Base-by-base conservation (phyloP, 2,888 invertebrate genomes). In the Temnothorax unifasciatus region DNA sequence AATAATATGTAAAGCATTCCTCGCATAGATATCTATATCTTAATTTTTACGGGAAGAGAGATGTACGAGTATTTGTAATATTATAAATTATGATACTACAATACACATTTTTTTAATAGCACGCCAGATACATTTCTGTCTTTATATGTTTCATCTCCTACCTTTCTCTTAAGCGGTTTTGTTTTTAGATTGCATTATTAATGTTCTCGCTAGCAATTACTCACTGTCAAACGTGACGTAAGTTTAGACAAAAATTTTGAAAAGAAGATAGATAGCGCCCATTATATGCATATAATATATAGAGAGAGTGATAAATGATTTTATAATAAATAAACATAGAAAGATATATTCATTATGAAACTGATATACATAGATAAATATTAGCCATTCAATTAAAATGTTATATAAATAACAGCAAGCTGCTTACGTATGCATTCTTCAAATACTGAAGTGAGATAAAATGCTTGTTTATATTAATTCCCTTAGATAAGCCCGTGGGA, bases 221-320 rank as follows among this genome's bases (percentile, higher is more conserved):
- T 76, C 75, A 76, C 64, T 76, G 75, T 76, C 75, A 76, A 76
- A 76, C 50, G 75, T 64, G 75, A 76, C 64, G 64, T 64, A 76
- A 64, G 64, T 76, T 76, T 76, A 64, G 64, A 76, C 75, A 76
- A 76, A 76, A 76, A 76, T 76, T 76, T 76, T 76, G 75, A 76
- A 76, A 76, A 76, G 75, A 76, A 76, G 75, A 76, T 76, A 76
- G 75, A 76, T 76, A 76, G 75, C 64, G 34, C 44, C 38, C 38
- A 76, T 76, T 76, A 76, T 64, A 38, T 50, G 64, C 75, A 64
- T 64, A 64, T 76, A 76, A 50, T 74, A 61, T 76, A 64, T 41
- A 38, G 44, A 47, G n/a, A n/a, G 34, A 41, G 38, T 76, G 75
- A 76, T 76, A 76, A 76, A 76, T 76, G 75, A 76, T 76, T 76